Base-by-base conservation (phyloP, 2,888 invertebrate genomes). In the Spilarctia lutea region DNA sequence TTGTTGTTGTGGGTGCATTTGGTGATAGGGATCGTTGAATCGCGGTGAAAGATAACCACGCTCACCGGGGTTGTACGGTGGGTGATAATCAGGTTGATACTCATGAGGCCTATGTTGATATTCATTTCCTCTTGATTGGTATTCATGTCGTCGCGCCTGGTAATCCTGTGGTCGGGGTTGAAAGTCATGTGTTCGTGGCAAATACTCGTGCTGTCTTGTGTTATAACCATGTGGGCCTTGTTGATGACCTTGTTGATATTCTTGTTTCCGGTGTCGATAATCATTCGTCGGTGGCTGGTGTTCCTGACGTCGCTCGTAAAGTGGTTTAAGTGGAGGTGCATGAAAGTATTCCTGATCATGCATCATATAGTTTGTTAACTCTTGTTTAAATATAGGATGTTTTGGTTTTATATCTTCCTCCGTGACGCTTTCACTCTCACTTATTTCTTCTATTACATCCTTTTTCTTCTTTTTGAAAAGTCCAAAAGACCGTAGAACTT, bases 291-390 rank as follows among this genome's bases (percentile, higher is more conserved):
- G 52, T 66, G 39, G 11, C n/a, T 63, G 60, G 33, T 63, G 65
- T 3, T 71, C 71, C 52, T 79, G 73, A 63, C 73, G 78, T 30
- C 76, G 68, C 18, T 66, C 77, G 70, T 82, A 82, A 45, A 81
- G 75, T 8, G 81, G 82, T 6, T 86, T 84, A 3, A 87, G 74
- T 3, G 90, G 91, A 3, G 91, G 93, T 11, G 86, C 86, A 16
- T 85, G 87, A 68, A 86, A 90, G 74, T 89, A 94, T 71, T 94
- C 90, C 72, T 93, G 92, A 3, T 85, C 89, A 74, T 92, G 88
- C 91, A 94, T 90, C 82, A 88, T 84, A 72, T 94, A 95, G 80
- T 91, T 92, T 0, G 87, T 85, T n/a, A 94, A 75, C 3, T 94
- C 85, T 80, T 94, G 95, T 56, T 85, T 87, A 74, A 88, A 94